phyloP scores from a whole-genome alignment of 2,888 invertebrate genomes.

The Ptilodon capucinus region DNA sequence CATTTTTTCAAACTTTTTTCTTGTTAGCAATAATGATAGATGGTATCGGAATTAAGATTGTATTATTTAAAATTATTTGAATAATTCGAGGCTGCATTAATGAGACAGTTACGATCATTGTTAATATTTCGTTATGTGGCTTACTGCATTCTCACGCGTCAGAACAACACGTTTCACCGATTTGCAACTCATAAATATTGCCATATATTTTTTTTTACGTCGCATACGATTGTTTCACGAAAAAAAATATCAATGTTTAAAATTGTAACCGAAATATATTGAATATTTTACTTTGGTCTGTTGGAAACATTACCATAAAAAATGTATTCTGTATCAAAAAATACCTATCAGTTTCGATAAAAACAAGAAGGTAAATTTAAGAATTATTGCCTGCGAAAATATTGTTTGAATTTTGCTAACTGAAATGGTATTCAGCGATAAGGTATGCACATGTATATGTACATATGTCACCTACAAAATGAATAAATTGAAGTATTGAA shows the following conservation, averaged over 20 bases:
- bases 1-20: no score
- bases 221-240: constrained; percentile 18
- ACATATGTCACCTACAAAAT: no score
- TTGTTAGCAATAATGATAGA: no score
- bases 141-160: constrained; percentile 30
- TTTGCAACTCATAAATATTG: constrained; percentile 46
- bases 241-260: background rate
- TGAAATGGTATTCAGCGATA: no score
- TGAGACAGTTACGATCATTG: constrained; percentile 54
- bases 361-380: background rate
- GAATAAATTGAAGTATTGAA: no score
- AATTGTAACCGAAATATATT: background rate
- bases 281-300: background rate
- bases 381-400: background rate
- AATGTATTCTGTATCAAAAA: background rate
- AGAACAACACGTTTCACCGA: constrained; percentile 42
- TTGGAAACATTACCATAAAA: background rate
- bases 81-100: constrained; percentile 54
- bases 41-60: no score
- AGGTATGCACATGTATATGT: no score
- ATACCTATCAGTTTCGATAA: background rate
- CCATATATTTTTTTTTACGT: constrained; percentile 8
- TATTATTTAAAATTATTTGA: no score
- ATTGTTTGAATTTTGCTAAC: background rate
- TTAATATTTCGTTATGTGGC: constrained; percentile 38